These are phyloP conservation scores for Irena cyanogastra DNA, from an alignment of 2,113 vertebrate species.

Conservation along the genomic window DNA sequence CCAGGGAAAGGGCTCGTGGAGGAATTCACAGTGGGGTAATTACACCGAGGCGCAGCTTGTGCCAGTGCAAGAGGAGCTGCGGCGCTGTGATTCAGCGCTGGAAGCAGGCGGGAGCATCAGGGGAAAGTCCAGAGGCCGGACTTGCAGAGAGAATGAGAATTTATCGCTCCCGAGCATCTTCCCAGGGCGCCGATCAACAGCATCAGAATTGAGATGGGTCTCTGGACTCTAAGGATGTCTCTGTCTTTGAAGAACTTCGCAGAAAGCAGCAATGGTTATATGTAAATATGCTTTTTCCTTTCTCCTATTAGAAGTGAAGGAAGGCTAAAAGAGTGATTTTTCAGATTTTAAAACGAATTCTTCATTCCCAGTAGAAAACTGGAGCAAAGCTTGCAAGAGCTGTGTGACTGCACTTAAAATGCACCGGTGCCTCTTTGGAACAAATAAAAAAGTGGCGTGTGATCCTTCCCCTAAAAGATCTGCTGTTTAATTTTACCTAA, in stretches of 20 bases:
- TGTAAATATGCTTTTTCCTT: not conserved
- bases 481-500: not conserved
- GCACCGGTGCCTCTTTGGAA: accelerated
- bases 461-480: not conserved
- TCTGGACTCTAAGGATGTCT: not conserved
- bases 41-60: not conserved
- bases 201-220: accelerated
- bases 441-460: not conserved
- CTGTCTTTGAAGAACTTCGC: not conserved
- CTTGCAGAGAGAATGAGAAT: not conserved
- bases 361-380: accelerated
- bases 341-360: not conserved
- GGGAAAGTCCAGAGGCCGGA: not conserved
- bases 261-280: not conserved
- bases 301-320: not conserved
- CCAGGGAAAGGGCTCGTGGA: slow-evolving; percentile 34
- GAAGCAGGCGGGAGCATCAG: not conserved
- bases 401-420: not conserved
- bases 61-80: not conserved
- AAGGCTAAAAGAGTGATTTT: not conserved
- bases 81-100: not conserved
- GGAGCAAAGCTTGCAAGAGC: not conserved
- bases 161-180: not conserved
- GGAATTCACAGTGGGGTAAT: slow-evolving; percentile 46
- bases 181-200: not conserved